Conservation (phyloP, 2,888 invertebrate species). For the Erpobdella octoculata region DNA sequence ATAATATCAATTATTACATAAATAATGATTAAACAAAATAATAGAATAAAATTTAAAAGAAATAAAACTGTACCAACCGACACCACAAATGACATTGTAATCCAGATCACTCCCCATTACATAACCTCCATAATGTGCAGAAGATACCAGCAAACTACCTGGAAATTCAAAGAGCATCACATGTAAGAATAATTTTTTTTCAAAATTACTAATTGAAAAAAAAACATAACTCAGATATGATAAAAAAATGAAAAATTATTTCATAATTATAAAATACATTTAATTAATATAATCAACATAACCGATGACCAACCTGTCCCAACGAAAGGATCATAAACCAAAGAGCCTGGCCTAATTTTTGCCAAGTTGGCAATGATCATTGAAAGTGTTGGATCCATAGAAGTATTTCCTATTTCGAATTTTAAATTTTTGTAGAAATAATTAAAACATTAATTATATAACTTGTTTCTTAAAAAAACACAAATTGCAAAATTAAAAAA, state of each 20-base stretch:
- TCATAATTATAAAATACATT: background rate
- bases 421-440: background rate
- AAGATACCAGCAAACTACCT: constrained; percentile 50
- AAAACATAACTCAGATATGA: background rate
- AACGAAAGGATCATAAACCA: constrained; percentile 90
- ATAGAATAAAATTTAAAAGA: too few relatives aligned
- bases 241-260: background rate
- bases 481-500: background rate
- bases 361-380: constrained; percentile 93
- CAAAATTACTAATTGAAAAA: background rate
- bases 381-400: constrained; percentile 92
- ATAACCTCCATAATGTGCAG: constrained; percentile 48
- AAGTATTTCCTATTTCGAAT: constrained; percentile 65
- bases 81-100: constrained; percentile 82
- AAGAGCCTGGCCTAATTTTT: constrained; percentile 62
- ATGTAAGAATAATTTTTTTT: background rate
- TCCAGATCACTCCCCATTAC: constrained; percentile 68
- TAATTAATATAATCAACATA: background rate
- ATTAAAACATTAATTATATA: background rate
- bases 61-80: constrained; percentile 42
- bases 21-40: too few relatives aligned
- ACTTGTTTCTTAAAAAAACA: background rate
- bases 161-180: too few relatives aligned
- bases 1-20: too few relatives aligned
- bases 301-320: constrained; percentile 58